Evolutionary conservation across 2,888 invertebrate genomes (phyloP).

Genomic region (Adineta ricciae): DNA sequence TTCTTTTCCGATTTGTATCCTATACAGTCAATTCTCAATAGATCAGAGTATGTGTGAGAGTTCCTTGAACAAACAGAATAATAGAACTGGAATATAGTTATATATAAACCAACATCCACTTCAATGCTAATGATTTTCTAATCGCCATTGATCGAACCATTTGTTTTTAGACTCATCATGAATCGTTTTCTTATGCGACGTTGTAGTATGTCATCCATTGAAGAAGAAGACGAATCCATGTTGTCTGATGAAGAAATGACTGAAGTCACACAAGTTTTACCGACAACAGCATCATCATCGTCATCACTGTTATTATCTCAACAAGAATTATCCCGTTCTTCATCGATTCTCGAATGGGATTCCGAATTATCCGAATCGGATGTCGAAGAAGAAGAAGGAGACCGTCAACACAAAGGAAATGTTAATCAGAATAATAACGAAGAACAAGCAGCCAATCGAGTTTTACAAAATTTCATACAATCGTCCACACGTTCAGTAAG

Average conservation of each 20-base stretch:
- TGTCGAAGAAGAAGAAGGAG: not conserved
- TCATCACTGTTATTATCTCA: not conserved
- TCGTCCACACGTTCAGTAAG: not conserved
- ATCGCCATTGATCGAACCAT: not conserved
- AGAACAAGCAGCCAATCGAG: not conserved
- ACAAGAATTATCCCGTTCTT: not conserved
- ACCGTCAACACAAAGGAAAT: not conserved
- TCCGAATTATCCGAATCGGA: slow-evolving; percentile 10
- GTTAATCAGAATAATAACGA: not conserved
- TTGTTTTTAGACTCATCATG: not conserved
- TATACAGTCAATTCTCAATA: not conserved
- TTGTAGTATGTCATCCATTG: slow-evolving; percentile 3
- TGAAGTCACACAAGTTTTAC: not conserved
- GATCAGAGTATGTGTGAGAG: not conserved
- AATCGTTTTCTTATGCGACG: not conserved
- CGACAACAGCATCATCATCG: not conserved
- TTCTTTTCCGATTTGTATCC: not conserved
- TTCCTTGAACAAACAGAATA: not conserved
- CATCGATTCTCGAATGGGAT: not conserved
- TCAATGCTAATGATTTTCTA: not conserved
- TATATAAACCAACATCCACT: not conserved
- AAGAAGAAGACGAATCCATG: slow-evolving; percentile 6
- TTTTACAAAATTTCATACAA: not conserved
- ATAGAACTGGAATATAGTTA: not conserved
- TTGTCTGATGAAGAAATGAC: not conserved